phyloP scores from a whole-genome alignment of 1,140 invertebrate species.

The Xylocopa sonorina region DNA sequence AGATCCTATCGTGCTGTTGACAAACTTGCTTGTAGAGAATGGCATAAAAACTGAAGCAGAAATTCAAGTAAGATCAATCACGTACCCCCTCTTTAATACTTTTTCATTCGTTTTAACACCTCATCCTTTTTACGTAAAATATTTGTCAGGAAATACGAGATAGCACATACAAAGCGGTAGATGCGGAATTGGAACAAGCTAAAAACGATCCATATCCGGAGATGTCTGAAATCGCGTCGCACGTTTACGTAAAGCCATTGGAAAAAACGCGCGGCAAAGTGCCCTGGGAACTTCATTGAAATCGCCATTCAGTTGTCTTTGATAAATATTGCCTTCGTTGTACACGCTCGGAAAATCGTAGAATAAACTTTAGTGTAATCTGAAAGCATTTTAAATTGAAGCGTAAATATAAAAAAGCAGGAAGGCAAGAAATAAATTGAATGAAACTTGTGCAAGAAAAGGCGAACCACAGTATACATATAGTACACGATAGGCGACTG shows the following conservation, averaged over 20 bases:
- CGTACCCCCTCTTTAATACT: neutral
- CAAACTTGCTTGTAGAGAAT: slow-evolving; percentile 53
- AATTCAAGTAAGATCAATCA: slow-evolving; percentile 31
- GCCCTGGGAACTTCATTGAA: slow-evolving; percentile 53
- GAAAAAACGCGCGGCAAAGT: slow-evolving; percentile 56
- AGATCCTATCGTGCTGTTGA: slow-evolving; percentile 89
- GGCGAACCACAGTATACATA: no score
- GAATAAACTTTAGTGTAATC: neutral
- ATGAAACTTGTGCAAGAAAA: neutral
- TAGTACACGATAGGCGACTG: slow-evolving; percentile 8
- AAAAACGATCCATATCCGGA: slow-evolving; percentile 57
- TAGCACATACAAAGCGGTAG: slow-evolving; percentile 50
- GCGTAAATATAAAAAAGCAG: no score
- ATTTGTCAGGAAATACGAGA: slow-evolving; percentile 42
- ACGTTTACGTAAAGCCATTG: slow-evolving; percentile 55
- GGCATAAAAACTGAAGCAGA: slow-evolving; percentile 54
- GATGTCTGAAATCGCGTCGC: slow-evolving; percentile 30
- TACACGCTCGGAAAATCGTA: neutral
- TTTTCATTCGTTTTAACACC: no score
- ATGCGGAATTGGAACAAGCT: slow-evolving; percentile 49
- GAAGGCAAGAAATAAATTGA: neutral
- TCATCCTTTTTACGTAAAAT: no score
- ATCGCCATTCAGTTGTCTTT: no score
- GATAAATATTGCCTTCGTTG: no score
- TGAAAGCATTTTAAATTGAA: neutral